phyloP scores from a whole-genome alignment of 2,113 vertebrate species.

The Neotoma lepida region DNA sequence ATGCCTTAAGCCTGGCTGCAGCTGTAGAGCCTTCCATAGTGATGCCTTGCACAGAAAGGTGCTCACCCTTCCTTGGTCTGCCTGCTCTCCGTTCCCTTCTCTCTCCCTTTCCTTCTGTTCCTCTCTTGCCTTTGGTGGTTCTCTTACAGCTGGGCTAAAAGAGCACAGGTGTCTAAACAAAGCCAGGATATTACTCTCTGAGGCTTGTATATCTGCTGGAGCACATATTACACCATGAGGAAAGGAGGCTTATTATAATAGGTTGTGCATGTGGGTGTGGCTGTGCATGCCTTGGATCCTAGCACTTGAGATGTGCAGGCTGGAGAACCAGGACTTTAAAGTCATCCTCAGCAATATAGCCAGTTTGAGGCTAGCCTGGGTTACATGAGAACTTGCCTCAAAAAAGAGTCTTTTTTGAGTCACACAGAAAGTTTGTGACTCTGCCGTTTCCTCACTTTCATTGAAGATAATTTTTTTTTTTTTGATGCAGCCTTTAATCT shows the following conservation, averaged over 20 bases:
- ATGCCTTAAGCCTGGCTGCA: not conserved
- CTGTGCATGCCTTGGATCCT: not conserved
- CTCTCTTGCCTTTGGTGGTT: not conserved
- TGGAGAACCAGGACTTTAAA: not conserved
- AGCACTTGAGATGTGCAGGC: not conserved
- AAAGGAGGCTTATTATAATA: conserved; percentile 65
- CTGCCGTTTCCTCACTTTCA: conserved; percentile 13
- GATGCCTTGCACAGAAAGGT: not conserved
- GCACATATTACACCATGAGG: conserved; percentile 14
- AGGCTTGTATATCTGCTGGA: conserved; percentile 12
- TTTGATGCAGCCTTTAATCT: too few species aligned
- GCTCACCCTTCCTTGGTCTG: not conserved
- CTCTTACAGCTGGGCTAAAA: not conserved
- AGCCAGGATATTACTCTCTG: conserved; percentile 53
- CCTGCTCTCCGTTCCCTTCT: not conserved
- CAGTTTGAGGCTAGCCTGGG: not conserved
- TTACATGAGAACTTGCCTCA: not conserved
- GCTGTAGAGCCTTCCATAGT: not conserved
- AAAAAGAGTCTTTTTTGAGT: conserved; percentile 36
- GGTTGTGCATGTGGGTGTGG: not conserved
- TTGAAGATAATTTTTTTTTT: conserved; percentile 53
- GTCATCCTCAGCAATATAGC: not conserved
- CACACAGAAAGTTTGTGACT: conserved; percentile 37
- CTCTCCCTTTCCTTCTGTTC: not conserved
- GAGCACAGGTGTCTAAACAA: conserved; percentile 61